phyloP scores from a whole-genome alignment of 2,888 invertebrate species.

The Dorcus hopei region DNA sequence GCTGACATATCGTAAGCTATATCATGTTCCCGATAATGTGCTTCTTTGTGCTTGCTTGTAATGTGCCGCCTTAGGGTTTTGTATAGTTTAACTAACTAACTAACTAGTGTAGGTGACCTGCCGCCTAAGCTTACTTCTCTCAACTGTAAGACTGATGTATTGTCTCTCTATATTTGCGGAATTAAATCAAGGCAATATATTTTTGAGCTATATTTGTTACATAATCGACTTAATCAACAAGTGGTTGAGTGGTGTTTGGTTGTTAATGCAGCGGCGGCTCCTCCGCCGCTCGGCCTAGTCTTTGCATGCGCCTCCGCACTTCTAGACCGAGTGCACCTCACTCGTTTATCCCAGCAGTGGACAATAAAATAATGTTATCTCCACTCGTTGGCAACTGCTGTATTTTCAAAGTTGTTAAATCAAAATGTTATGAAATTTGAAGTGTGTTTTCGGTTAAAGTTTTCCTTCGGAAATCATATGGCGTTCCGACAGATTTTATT shows the following conservation, averaged over 20 bases:
- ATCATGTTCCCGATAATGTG: slow-evolving; percentile 46
- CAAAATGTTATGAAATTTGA: slow-evolving; percentile 43
- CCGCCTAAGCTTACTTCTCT: slow-evolving; percentile 33
- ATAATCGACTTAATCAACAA: slow-evolving; percentile 25
- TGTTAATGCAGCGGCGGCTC: slow-evolving; percentile 21
- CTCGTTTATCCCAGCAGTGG: slow-evolving; percentile 46
- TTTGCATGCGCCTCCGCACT: slow-evolving; percentile 28
- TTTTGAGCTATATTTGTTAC: slow-evolving; percentile 50
- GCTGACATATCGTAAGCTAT: slow-evolving; percentile 34
- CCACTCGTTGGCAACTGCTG: slow-evolving; percentile 48
- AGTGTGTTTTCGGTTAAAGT: slow-evolving; percentile 39
- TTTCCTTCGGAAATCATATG: slow-evolving; percentile 39
- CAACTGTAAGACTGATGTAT: slow-evolving; percentile 50
- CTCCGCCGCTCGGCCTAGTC: slow-evolving; percentile 24
- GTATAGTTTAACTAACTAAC: slow-evolving; percentile 13
- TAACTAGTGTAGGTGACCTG: slow-evolving; percentile 24
- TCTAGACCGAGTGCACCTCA: slow-evolving; percentile 41
- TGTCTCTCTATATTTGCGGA: slow-evolving; percentile 43
- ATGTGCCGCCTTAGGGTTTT: slow-evolving; percentile 32
- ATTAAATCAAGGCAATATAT: slow-evolving; percentile 49
- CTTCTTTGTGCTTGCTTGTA: slow-evolving; percentile 45
- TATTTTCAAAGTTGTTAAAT: slow-evolving; percentile 51
- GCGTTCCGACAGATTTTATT: slow-evolving; percentile 47
- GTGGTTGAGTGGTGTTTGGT: slow-evolving; percentile 27
- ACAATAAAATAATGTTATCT: slow-evolving; percentile 41